Conservation (phyloP, 53 echinoderm and acorn worm species). For the Echinometra lucunter region DNA sequence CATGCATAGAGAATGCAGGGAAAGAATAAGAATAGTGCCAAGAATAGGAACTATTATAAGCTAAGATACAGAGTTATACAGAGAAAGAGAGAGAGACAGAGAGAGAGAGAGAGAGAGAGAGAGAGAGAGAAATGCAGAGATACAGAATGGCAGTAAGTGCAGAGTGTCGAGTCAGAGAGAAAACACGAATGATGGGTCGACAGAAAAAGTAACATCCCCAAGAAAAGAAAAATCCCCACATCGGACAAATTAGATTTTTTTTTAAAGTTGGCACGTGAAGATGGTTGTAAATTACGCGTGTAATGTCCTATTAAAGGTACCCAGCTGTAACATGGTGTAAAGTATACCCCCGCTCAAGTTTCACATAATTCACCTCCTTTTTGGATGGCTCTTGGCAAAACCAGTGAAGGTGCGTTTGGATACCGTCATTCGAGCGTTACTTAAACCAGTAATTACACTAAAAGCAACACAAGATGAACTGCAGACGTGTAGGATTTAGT, state of each 20-base stretch:
- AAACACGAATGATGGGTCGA: neutral
- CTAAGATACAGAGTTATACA: neutral
- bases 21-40: too few species aligned
- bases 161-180: neutral
- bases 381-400: neutral
- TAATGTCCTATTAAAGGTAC: too few species aligned
- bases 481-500: neutral
- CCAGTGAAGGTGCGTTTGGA: neutral
- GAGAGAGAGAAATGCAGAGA: neutral
- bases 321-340: neutral
- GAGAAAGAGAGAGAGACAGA: neutral
- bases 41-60: too few species aligned
- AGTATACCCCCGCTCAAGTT: neutral
- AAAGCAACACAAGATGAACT: constrained; percentile 11
- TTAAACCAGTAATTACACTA: neutral
- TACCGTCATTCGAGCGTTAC: neutral
- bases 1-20: too few species aligned
- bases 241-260: neutral
- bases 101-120: neutral
- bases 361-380: neutral
- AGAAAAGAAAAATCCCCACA: neutral
- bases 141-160: neutral
- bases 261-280: neutral
- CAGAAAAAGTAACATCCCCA: neutral
- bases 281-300: neutral